A percentile compares a stretch with the other conserved stretches of the same genome.
Evolutionary conservation across 2,888 invertebrate species (phyloP).

Genomic region (Gortyna flavago): DNA sequence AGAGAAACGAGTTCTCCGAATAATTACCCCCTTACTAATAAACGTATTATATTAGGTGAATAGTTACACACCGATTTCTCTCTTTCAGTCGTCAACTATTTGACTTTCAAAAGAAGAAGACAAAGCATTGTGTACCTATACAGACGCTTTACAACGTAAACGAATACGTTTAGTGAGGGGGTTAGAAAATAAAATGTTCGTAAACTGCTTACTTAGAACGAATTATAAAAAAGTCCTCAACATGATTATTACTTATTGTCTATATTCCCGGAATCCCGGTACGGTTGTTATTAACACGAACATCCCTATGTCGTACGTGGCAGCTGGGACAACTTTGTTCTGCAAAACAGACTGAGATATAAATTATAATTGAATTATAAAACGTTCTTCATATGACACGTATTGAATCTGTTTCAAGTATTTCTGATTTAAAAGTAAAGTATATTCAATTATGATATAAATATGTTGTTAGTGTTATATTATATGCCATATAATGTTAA

Average conservation of each 20-base stretch:
- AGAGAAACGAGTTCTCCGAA: background rate
- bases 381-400: background rate
- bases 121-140: too few species aligned
- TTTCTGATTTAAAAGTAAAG: background rate
- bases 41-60: too few species aligned
- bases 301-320: conserved; percentile 39
- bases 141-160: too few species aligned
- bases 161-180: too few species aligned
- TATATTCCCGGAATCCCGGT: conserved; percentile 18
- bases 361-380: conserved; percentile 43
- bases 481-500: too few species aligned
- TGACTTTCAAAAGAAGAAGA: too few species aligned
- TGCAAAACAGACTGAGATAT: conserved; percentile 37
- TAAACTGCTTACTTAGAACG: background rate
- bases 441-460: too few species aligned
- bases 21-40: too few species aligned
- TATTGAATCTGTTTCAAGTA: background rate
- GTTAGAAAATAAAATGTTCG: background rate
- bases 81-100: too few species aligned
- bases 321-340: conserved; percentile 50
- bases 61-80: too few species aligned
- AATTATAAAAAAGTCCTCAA: background rate
- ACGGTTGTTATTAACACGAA: background rate
- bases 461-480: too few species aligned
- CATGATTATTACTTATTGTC: background rate